Evolutionary conservation across 2,797 vertebrate genomes (phyloP).

Genomic region (Onychomys leucogaster): DNA sequence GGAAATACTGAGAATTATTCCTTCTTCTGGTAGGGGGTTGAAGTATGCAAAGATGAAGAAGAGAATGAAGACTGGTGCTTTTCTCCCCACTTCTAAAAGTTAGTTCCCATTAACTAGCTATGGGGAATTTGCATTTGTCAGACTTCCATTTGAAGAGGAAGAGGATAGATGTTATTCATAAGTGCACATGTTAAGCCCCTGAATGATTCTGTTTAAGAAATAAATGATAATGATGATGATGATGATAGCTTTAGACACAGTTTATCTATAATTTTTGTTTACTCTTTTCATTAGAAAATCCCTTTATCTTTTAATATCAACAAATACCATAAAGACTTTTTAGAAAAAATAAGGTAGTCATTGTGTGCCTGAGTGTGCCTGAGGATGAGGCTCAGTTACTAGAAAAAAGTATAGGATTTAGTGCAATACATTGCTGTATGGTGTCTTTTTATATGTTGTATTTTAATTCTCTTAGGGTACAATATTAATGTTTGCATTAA

Average conservation of each 20-base stretch:
- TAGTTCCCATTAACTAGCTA: conserved; percentile 72
- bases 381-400: conserved; percentile 28
- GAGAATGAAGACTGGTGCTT: conserved; percentile 65
- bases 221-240: conserved; percentile 32
- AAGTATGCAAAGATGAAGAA: conserved; percentile 75
- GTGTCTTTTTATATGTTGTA: conserved; percentile 44
- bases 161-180: conserved; percentile 2
- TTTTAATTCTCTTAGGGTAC: conserved; percentile 11
- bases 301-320: conserved; percentile 45
- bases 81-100: conserved; percentile 70
- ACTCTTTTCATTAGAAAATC: conserved; percentile 47
- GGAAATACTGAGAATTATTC: conserved; percentile 81
- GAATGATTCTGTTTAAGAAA: conserved; percentile 38
- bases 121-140: conserved; percentile 43
- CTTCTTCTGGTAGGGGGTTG: conserved; percentile 78
- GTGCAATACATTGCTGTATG: conserved; percentile 15
- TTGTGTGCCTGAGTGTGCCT: background rate
- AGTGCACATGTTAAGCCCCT: background rate
- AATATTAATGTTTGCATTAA: conserved; percentile 39
- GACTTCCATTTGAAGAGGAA: conserved; percentile 38
- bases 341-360: background rate
- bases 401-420: conserved; percentile 7
- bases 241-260: background rate
- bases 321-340: background rate
- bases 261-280: conserved; percentile 51